Evolutionary conservation across 1,140 invertebrate species (phyloP).

Genomic region (Drosophila equinoxialis): DNA sequence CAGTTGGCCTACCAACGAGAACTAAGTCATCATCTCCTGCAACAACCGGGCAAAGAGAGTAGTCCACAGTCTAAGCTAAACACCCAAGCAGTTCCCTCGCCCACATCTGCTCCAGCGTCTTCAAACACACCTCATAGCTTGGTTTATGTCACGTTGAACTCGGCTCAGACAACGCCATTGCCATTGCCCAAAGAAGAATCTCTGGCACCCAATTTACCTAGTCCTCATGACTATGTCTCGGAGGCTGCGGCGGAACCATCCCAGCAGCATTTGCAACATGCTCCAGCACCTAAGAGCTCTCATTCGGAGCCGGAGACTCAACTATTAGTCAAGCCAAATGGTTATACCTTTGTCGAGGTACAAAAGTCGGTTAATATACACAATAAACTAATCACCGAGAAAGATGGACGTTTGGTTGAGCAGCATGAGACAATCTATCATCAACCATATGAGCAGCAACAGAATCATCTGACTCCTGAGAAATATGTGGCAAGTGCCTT

Average conservation of each 20-base stretch:
- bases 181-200: constrained; percentile 11
- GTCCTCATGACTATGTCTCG: constrained; percentile 62
- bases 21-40: constrained; percentile 20
- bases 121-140: constrained; percentile 44
- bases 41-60: background rate
- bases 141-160: constrained; percentile 67
- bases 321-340: constrained; percentile 52
- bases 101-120: constrained; percentile 32
- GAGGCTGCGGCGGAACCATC: constrained; percentile 66
- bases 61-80: constrained; percentile 34
- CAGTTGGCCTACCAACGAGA: constrained; percentile 54
- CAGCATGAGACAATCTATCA: constrained; percentile 78
- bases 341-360: constrained; percentile 85
- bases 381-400: constrained; percentile 79
- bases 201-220: constrained; percentile 29
- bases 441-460: constrained; percentile 43
- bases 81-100: constrained; percentile 59
- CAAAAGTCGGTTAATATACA: constrained; percentile 85
- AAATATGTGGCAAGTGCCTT: constrained; percentile 25
- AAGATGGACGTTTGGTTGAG: constrained; percentile 70
- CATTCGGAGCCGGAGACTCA: constrained; percentile 15
- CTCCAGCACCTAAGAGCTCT: constrained; percentile 4
- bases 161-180: constrained; percentile 28
- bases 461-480: constrained; percentile 34
- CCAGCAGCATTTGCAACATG: constrained; percentile 51